Conservation (phyloP, 2,888 invertebrate genomes). For the Sinhomidia bicolor region DNA sequence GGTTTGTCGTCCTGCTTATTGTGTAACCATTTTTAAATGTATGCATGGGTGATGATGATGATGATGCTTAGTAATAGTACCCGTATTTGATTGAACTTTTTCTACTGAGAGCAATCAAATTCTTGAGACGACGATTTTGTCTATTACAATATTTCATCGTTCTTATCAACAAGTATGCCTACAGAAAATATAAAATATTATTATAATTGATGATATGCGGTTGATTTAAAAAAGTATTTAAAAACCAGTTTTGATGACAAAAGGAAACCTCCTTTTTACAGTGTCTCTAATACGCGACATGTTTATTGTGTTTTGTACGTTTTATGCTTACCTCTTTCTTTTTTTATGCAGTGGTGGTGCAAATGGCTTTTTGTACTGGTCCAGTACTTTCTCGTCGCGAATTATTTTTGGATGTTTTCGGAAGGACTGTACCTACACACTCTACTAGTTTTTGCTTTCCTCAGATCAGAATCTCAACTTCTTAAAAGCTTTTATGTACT, state of each 20-base stretch:
- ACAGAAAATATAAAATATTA: too few relatives aligned
- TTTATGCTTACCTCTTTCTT: too few relatives aligned
- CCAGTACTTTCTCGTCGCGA: slow-evolving; percentile 94
- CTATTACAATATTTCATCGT: too few relatives aligned
- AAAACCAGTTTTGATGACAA: too few relatives aligned
- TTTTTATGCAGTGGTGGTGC: slow-evolving; percentile 87
- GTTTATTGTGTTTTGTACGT: too few relatives aligned
- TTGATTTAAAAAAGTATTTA: too few relatives aligned
- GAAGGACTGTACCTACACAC: slow-evolving; percentile 97
- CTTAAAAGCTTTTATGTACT: slow-evolving; percentile 91
- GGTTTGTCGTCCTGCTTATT: neutral
- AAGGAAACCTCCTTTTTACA: too few relatives aligned
- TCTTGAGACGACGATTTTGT: neutral
- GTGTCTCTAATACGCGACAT: too few relatives aligned
- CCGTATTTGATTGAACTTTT: neutral
- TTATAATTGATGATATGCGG: too few relatives aligned
- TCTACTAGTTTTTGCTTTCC: slow-evolving; percentile 94
- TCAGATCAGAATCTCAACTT: slow-evolving; percentile 90
- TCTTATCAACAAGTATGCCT: too few relatives aligned
- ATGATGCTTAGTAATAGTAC: too few relatives aligned
- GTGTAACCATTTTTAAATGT: neutral
- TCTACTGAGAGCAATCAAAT: neutral
- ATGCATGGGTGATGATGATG: neutral
- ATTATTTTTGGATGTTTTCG: slow-evolving; percentile 98
- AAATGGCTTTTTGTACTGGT: slow-evolving; percentile 90